Conservation (phyloP, 53 echinoderm and acorn worm species). For the Apostichopus leukothele region DNA sequence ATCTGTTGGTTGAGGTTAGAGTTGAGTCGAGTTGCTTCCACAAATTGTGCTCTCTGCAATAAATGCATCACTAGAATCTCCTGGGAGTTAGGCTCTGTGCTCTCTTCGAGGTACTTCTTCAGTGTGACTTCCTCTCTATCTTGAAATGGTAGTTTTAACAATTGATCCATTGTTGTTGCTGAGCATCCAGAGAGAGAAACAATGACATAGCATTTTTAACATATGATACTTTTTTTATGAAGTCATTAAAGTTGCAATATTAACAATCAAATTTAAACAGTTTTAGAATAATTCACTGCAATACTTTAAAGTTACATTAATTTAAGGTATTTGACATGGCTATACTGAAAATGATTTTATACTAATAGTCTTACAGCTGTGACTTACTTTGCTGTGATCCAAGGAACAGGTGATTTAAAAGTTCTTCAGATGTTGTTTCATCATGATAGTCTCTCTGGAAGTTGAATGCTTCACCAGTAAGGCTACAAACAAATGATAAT, state of each 20-base stretch:
- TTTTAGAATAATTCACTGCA: no score
- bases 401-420: conserved; percentile 86
- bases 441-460: conserved; percentile 92
- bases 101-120: conserved; percentile 76
- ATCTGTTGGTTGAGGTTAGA: conserved; percentile 82
- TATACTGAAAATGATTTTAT: neutral
- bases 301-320: no score
- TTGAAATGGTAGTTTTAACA: conserved; percentile 84
- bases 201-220: no score
- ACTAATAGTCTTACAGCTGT: no score
- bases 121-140: conserved; percentile 80
- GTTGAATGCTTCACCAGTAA: conserved; percentile 93
- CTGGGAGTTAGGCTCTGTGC: conserved; percentile 90
- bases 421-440: conserved; percentile 76
- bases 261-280: no score
- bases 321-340: no score
- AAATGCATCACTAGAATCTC: conserved; percentile 95
- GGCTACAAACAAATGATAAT: conserved; percentile 47
- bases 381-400: conserved; percentile 96
- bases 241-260: no score
- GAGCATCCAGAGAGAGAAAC: neutral
- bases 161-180: conserved; percentile 88
- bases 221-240: no score
- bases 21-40: conserved; percentile 88
- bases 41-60: conserved; percentile 88